These are phyloP conservation scores for Zonotrichia leucophrys DNA, from an alignment of 2,113 vertebrate species.

Conservation along the genomic window DNA sequence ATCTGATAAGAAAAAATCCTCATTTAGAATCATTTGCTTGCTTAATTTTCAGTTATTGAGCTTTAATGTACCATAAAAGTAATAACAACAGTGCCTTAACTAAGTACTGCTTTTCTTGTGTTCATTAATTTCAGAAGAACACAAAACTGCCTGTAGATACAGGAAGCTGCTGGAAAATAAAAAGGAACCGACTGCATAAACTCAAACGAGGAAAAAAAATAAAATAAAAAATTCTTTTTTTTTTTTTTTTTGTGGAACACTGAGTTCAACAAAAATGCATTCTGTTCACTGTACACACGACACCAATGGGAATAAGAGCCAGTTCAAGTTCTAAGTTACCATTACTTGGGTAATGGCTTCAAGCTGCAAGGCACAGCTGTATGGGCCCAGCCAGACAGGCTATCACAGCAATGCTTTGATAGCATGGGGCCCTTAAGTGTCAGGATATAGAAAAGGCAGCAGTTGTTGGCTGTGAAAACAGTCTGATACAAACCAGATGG, in stretches of 20 bases:
- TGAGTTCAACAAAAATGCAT: conserved; percentile 48
- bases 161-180: conserved; percentile 70
- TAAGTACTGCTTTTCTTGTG: conserved; percentile 17
- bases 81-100: background rate
- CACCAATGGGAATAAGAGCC: conserved; percentile 75
- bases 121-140: conserved; percentile 55
- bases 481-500: conserved; percentile 91
- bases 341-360: conserved; percentile 78
- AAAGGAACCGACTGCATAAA: conserved; percentile 28
- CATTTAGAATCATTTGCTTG: conserved; percentile 36
- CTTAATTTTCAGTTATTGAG: conserved; percentile 39
- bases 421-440: conserved; percentile 82
- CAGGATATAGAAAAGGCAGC: conserved; percentile 84
- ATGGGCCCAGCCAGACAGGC: conserved; percentile 74
- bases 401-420: conserved; percentile 79
- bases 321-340: conserved; percentile 75
- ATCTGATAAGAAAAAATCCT: conserved; percentile 50
- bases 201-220: background rate
- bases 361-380: conserved; percentile 81
- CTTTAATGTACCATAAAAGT: conserved; percentile 29
- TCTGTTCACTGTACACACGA: conserved; percentile 73
- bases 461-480: conserved; percentile 87
- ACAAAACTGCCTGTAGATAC: conserved; percentile 53
- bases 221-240: background rate
- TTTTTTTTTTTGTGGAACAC: background rate